phyloP scores from a whole-genome alignment of 2,888 invertebrate species.

The Rhagonycha fulva region DNA sequence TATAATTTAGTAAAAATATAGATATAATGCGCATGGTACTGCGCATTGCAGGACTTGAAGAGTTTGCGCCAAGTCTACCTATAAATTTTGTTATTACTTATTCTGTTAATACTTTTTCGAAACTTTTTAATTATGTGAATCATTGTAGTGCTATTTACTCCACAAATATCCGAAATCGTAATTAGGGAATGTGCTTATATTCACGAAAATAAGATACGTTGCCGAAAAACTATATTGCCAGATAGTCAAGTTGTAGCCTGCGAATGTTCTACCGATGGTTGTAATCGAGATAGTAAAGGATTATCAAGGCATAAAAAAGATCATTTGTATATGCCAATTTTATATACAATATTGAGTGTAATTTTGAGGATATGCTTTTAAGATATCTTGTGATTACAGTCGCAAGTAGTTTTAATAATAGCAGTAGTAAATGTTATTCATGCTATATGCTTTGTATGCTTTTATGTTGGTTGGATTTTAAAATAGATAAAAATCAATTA shows the following conservation, averaged over 20 bases:
- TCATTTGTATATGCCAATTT: constrained; percentile 11
- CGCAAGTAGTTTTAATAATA: background rate
- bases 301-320: constrained; percentile 2
- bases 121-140: background rate
- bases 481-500: constrained; percentile 8
- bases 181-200: constrained; percentile 20
- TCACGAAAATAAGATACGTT: background rate
- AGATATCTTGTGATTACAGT: background rate
- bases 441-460: constrained; percentile 2
- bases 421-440: background rate
- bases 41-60: too few species aligned
- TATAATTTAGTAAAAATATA: too few species aligned
- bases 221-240: constrained; percentile 8
- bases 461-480: constrained; percentile 6
- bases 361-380: constrained; percentile 10
- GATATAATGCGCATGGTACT: too few species aligned
- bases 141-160: constrained; percentile 14
- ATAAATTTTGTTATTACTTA: background rate
- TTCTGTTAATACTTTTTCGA: too few species aligned
- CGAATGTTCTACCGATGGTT: constrained; percentile 29
- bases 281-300: constrained; percentile 12
- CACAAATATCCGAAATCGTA: background rate
- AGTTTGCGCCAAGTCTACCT: background rate
- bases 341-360: constrained; percentile 13
- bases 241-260: constrained; percentile 18